Percentiles rank a stretch among this genome's conserved stretches.
Evolutionary conservation across 2,797 vertebrate genomes (phyloP).

Genomic region (Artibeus lituratus): DNA sequence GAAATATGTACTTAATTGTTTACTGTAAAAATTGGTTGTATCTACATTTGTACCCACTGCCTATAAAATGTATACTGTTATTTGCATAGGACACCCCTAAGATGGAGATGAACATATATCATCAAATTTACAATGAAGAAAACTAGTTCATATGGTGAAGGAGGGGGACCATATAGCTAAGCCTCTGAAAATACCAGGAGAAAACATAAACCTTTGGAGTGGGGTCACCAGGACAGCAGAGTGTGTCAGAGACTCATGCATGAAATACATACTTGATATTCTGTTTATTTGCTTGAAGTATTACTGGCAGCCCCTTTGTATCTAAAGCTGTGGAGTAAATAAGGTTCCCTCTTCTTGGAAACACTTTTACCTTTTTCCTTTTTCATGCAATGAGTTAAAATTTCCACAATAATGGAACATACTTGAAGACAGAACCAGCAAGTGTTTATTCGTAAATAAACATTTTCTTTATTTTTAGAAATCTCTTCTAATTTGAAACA

Average conservation of each 20-base stretch:
- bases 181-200: neutral
- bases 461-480: slow-evolving; percentile 13
- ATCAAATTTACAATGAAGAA: neutral
- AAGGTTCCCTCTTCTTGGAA: neutral
- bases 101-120: neutral
- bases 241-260: neutral
- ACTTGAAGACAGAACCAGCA: neutral
- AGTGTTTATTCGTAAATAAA: neutral
- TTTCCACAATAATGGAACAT: neutral
- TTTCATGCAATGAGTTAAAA: neutral
- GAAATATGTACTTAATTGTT: neutral
- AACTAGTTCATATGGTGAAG: neutral
- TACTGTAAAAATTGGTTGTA: neutral
- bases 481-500: slow-evolving; percentile 1
- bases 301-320: neutral
- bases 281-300: neutral
- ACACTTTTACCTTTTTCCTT: neutral
- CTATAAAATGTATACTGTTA: neutral
- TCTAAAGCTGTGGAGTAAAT: neutral
- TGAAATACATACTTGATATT: neutral
- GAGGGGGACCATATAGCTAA: neutral
- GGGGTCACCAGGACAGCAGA: neutral
- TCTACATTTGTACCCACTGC: neutral
- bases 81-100: neutral
- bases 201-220: neutral